phyloP scores from a whole-genome alignment of 2,797 vertebrate genomes.

The Orientallactaga sibirica region DNA sequence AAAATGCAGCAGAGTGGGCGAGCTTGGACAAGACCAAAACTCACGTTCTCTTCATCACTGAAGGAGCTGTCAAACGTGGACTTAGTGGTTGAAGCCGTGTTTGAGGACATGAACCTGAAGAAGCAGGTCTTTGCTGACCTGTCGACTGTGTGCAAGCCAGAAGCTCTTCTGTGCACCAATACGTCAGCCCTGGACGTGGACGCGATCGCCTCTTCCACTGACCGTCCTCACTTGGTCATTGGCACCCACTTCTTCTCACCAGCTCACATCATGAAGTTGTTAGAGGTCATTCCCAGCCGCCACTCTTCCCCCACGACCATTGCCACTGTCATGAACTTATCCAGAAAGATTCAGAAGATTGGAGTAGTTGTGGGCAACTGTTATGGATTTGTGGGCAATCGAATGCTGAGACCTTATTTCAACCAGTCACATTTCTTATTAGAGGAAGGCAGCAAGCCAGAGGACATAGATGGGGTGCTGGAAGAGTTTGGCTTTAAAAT shows the following conservation, averaged over 20 bases:
- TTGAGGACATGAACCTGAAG: slow-evolving; percentile 95
- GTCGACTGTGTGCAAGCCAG: slow-evolving; percentile 90
- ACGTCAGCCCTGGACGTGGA: slow-evolving; percentile 94
- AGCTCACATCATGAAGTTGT: slow-evolving; percentile 94
- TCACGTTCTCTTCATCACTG: slow-evolving; percentile 89
- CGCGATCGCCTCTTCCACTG: slow-evolving; percentile 91
- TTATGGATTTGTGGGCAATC: slow-evolving; percentile 94
- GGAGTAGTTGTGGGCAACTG: slow-evolving; percentile 96
- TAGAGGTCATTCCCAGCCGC: slow-evolving; percentile 93
- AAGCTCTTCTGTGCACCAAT: slow-evolving; percentile 92
- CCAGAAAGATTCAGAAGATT: slow-evolving; percentile 92
- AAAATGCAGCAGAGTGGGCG: slow-evolving; percentile 85
- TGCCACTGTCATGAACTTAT: slow-evolving; percentile 93
- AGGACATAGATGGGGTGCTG: slow-evolving; percentile 91
- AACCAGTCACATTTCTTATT: slow-evolving; percentile 92
- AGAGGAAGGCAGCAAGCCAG: slow-evolving; percentile 95
- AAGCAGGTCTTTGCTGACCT: slow-evolving; percentile 92
- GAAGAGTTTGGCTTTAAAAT: slow-evolving; percentile 95
- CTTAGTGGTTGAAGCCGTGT: slow-evolving; percentile 96
- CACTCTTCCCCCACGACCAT: slow-evolving; percentile 91
- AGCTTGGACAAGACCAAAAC: slow-evolving; percentile 68
- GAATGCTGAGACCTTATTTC: slow-evolving; percentile 91
- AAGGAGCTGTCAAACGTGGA: slow-evolving; percentile 88
- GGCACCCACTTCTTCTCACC: slow-evolving; percentile 97
- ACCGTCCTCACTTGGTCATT: slow-evolving; percentile 91